A percentile compares a stretch with the other conserved stretches of the same genome.
Evolutionary conservation across 2,888 invertebrate genomes (phyloP).

Genomic region (Eupithecia exiguata): DNA sequence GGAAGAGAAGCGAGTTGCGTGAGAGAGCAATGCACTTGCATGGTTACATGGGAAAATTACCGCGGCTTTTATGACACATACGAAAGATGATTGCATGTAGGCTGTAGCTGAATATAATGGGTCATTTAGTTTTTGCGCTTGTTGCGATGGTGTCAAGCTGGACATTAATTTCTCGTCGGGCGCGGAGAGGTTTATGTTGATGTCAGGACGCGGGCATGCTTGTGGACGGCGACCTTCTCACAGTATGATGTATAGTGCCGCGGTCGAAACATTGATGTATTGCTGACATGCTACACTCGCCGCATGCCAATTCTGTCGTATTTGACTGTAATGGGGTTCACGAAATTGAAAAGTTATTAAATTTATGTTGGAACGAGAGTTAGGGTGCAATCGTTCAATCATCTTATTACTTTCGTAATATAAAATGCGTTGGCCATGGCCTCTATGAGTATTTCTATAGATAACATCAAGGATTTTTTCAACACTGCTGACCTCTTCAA

Average conservation of each 20-base stretch:
- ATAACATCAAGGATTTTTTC: constrained; percentile 28
- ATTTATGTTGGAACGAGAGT: constrained; percentile 1
- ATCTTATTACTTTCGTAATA: constrained; percentile 8
- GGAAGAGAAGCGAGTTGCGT: constrained; percentile 46
- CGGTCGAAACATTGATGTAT: constrained; percentile 54
- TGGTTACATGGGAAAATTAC: constrained; percentile 50
- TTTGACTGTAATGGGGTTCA: constrained; percentile 45
- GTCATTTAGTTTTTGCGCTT: constrained; percentile 42
- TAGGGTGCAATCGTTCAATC: background rate
- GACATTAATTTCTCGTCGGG: constrained; percentile 31
- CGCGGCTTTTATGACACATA: constrained; percentile 47
- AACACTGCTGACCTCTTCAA: constrained; percentile 34
- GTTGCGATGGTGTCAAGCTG: constrained; percentile 49
- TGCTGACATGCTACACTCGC: constrained; percentile 42
- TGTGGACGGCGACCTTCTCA: constrained; percentile 51
- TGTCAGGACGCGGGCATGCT: constrained; percentile 17
- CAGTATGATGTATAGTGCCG: constrained; percentile 54
- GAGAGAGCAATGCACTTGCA: constrained; percentile 56
- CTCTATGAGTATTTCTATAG: constrained; percentile 5
- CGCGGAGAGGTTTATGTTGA: constrained; percentile 34
- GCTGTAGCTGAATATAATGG: constrained; percentile 38
- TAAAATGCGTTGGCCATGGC: constrained; percentile 4
- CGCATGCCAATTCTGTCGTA: constrained; percentile 45
- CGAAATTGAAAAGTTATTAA: constrained; percentile 17
- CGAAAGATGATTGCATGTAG: constrained; percentile 45